Percentiles rank a stretch among this genome's conserved stretches.
Evolutionary conservation across 2,113 vertebrate species (phyloP).

Genomic region (Podarcis raffonei): DNA sequence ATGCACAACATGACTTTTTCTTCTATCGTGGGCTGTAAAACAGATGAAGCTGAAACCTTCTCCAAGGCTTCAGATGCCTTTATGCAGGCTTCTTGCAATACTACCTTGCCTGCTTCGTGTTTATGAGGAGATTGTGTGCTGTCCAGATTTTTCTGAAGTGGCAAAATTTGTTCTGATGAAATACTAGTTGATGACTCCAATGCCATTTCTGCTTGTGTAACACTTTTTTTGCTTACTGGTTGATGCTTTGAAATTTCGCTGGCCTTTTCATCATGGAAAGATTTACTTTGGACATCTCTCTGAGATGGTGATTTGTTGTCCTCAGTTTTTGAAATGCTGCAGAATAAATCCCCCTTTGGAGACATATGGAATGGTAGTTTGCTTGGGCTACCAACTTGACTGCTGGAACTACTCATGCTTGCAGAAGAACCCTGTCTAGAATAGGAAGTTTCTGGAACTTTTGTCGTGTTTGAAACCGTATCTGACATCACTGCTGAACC

Average conservation of each 20-base stretch:
- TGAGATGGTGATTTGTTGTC: slow-evolving; percentile 63
- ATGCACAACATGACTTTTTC: slow-evolving; percentile 96
- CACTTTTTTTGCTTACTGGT: slow-evolving; percentile 54
- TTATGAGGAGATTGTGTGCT: slow-evolving; percentile 51
- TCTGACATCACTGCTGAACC: slow-evolving; percentile 58
- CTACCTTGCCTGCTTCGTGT: slow-evolving; percentile 66
- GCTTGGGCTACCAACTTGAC: slow-evolving; percentile 77
- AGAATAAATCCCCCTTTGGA: slow-evolving; percentile 67
- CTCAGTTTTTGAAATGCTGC: slow-evolving; percentile 52
- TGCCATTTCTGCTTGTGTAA: slow-evolving; percentile 70
- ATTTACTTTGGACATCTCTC: slow-evolving; percentile 61
- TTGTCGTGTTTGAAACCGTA: slow-evolving; percentile 41
- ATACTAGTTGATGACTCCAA: slow-evolving; percentile 57
- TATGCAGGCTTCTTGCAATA: slow-evolving; percentile 68
- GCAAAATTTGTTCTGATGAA: slow-evolving; percentile 53
- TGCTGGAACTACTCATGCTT: slow-evolving; percentile 69
- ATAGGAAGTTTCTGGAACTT: slow-evolving; percentile 54
- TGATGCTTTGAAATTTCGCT: slow-evolving; percentile 60
- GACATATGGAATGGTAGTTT: slow-evolving; percentile 73
- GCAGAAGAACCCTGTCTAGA: slow-evolving; percentile 74
- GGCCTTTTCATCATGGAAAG: slow-evolving; percentile 59
- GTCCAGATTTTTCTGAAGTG: slow-evolving; percentile 58
- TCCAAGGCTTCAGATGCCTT: slow-evolving; percentile 65
- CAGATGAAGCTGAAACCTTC: slow-evolving; percentile 63
- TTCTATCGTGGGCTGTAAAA: slow-evolving; percentile 84